A percentile compares a stretch with the other conserved stretches of the same genome.
Evolutionary conservation across 2,113 vertebrate species (phyloP).

Genomic region (Lophochroa leadbeateri): DNA sequence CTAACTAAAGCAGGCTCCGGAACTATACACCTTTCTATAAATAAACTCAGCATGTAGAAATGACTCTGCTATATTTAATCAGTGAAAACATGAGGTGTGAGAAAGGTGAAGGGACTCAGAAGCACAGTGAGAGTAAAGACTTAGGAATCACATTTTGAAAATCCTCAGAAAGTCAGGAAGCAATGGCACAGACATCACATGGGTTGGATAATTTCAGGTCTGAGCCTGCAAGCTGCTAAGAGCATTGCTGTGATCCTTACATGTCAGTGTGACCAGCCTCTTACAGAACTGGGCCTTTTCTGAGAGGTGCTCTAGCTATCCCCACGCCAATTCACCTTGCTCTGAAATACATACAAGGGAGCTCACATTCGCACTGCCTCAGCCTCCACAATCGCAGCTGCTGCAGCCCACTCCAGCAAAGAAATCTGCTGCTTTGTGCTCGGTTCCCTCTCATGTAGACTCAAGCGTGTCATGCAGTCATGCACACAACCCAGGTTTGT

Average conservation of each 20-base stretch:
- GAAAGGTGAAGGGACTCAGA: background rate
- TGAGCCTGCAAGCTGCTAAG: background rate
- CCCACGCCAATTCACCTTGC: background rate
- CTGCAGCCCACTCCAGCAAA: background rate
- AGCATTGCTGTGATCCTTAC: rapidly evolving
- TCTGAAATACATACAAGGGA: background rate
- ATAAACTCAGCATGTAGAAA: background rate
- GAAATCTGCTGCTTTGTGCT: background rate
- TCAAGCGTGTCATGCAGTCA: background rate
- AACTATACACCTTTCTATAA: constrained; percentile 25
- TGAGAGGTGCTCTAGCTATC: background rate
- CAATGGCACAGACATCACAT: background rate
- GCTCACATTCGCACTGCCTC: background rate
- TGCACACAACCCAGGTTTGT: background rate
- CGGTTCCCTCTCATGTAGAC: background rate
- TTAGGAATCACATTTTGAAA: background rate
- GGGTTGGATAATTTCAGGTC: background rate
- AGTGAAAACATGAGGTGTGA: background rate
- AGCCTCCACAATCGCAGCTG: background rate
- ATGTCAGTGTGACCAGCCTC: background rate
- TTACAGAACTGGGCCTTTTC: background rate
- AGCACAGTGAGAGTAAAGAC: background rate
- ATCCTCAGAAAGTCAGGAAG: background rate
- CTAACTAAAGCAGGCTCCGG: background rate
- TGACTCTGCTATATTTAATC: constrained; percentile 42